Conservation (phyloP, 37 sponge, comb jelly and placozoan species). For the Mnemiopsis leidyi region DNA sequence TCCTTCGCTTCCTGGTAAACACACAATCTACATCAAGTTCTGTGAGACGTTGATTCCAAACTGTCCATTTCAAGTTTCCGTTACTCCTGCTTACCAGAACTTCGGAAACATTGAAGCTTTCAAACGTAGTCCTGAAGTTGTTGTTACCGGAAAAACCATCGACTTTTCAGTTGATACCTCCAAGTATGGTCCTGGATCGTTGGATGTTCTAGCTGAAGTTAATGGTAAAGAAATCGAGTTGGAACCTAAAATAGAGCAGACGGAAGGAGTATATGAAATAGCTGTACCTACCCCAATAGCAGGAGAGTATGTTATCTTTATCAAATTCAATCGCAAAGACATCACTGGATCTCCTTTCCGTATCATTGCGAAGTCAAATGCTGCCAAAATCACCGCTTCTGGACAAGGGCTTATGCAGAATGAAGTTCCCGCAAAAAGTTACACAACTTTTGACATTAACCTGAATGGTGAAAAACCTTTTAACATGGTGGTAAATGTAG, state of each 20-base stretch:
- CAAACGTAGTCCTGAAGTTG: not conserved
- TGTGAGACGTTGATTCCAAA: not conserved
- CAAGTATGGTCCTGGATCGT: not conserved
- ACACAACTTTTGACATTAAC: not conserved
- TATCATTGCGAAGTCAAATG: not conserved
- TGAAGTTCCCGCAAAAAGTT: not conserved
- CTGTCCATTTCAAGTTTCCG: conserved; percentile 10
- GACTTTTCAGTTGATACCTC: not conserved
- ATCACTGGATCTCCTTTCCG: not conserved
- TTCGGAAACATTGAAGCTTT: not conserved
- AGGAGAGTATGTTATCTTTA: conserved; percentile 11
- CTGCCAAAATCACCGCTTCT: not conserved
- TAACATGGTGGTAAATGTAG: not conserved
- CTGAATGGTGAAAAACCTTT: not conserved
- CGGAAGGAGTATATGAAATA: not conserved
- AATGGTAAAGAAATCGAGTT: not conserved
- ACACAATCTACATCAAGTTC: not conserved
- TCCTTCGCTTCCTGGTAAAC: not conserved
- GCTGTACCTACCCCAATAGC: not conserved
- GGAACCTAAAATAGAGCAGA: not conserved
- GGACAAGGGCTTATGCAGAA: not conserved
- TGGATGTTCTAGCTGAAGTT: conserved; percentile 17
- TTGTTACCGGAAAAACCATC: not conserved
- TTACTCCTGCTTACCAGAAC: not conserved
- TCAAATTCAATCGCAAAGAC: not conserved